Evolutionary conservation across 2,113 vertebrate species (phyloP).

Genomic region (Malurus elegans): DNA sequence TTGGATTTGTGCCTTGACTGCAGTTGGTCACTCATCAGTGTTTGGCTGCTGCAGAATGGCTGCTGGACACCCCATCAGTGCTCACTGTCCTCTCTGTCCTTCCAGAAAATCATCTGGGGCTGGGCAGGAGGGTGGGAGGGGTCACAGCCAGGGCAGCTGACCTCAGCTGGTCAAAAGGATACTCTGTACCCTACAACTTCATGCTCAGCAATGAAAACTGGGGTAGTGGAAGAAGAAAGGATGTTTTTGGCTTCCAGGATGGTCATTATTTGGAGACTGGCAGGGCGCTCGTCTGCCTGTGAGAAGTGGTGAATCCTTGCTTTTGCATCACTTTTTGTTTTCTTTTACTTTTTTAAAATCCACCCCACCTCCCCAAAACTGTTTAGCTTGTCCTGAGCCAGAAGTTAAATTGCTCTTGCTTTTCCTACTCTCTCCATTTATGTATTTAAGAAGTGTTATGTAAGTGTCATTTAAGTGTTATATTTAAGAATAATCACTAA

Average conservation of each 20-base stretch:
- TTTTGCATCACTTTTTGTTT: background rate
- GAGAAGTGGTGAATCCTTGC: background rate
- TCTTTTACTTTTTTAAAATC: too few species aligned
- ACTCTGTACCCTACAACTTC: background rate
- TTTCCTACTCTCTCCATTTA: background rate
- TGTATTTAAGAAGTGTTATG: too few species aligned
- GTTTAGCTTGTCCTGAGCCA: background rate
- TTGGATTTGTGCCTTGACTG: background rate
- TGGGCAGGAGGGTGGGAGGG: background rate
- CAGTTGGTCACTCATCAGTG: background rate
- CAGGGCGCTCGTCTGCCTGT: background rate
- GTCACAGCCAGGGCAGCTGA: background rate
- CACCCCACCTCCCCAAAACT: too few species aligned
- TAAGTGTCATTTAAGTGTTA: too few species aligned
- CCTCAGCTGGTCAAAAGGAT: background rate
- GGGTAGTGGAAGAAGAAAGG: background rate
- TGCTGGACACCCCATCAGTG: background rate
- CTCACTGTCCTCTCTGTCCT: background rate
- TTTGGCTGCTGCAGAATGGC: background rate
- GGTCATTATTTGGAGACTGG: background rate
- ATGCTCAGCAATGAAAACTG: background rate
- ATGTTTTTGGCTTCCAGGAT: background rate
- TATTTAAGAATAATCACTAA: too few species aligned
- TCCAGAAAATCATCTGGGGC: background rate
- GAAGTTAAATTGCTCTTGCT: background rate